Evolutionary conservation across 2,797 vertebrate genomes (phyloP), one percentile per base, ranked within the genome.

Genomic region (Pangasius larnaudii): DNA sequence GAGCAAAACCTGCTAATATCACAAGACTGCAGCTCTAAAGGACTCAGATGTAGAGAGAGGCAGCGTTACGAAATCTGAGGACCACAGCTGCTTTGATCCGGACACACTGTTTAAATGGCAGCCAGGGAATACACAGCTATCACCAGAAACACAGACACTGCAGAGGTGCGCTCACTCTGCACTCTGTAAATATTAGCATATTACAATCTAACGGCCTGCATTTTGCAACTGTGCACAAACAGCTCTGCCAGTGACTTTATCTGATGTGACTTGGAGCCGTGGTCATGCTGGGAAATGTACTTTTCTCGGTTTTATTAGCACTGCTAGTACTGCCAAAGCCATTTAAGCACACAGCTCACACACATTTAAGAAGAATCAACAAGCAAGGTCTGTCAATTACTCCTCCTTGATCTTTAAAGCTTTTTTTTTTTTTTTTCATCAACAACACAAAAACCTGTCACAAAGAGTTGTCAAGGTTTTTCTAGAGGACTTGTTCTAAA

Each of bases 251-350:
- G 22, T 5, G 36, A 61, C 58, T 18, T n/a, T 36, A 82, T 82
- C 36, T 4, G 58, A 63, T 8, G 79, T 82, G 79, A 82, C 79
- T 82, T 13, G 36, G 79, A 82, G 79, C 58, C 3, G 22, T 61
- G 36, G 14, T 46, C 79, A 39, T 61, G 78, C 56, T 27, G 79
- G 78, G 78, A 81, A 81, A 81, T 61, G 56, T 18, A 61, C 36
- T 39, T 14, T 33, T 61, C 56, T 8, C 1, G 6, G 10, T 81
- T 63, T 81, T 42, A 61, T 61, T 81, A 46, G 58, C 24, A 27
- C 56, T 16, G 58, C 58, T 27, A 27, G 22, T 27, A 16, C 58
- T 81, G 79, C 22, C 79, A 46, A 82, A 63, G 22, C 39, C 79
- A 9, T 82, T 82, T 42, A 19, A 81, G 56, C 11, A 13, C 56